Evolutionary conservation across 2,888 invertebrate genomes (phyloP), one percentile per base, ranked within the genome.

Genomic region (Eilema depressum): DNA sequence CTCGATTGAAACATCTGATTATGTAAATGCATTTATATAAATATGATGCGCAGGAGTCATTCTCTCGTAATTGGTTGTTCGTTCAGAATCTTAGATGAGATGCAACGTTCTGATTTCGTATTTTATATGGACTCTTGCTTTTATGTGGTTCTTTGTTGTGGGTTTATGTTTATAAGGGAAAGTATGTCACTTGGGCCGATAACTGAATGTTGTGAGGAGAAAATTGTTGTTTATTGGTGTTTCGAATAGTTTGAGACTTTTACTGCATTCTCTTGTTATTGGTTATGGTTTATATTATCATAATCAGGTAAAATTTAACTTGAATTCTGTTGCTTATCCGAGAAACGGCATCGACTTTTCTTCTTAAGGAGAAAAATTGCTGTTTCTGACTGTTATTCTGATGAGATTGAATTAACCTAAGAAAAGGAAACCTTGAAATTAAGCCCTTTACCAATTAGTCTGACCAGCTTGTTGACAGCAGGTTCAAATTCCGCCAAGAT

Each of bases 11-110:
- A 83, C 77, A 81, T 78, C 73, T 68, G 77, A 83, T 81, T 81
- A 81, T 81, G 75, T 75, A 77, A 83, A 83, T 66, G 33, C 56
- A 56, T 67, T 30, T 59, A 61, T 68, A 75, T 67, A 70, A 61
- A 68, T 65, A 77, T 78, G 70, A 73, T 84, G 83, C 82, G 85
- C 81, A 82, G 75, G 83, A 83, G 78, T 79, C 57, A 68, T 57
- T 41, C 59, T 67, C 71, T 75, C 70, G 73, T 79, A 84, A 84
- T 83, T 81, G 82, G 69, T 69, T 33, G 75, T 83, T 80, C 75
- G 59, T 47, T 73, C 73, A n/a, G 64, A 64, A 71, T 76, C 59
- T 66, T 56, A 69, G 68, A 74, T 69, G 60, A 59, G 66, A 73
- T 74, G 53, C 41, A 60, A 59, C 60, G 23, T 47, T 47, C 59